phyloP scores from a whole-genome alignment of 1,140 invertebrate genomes.

The Drosophila athabasca region DNA sequence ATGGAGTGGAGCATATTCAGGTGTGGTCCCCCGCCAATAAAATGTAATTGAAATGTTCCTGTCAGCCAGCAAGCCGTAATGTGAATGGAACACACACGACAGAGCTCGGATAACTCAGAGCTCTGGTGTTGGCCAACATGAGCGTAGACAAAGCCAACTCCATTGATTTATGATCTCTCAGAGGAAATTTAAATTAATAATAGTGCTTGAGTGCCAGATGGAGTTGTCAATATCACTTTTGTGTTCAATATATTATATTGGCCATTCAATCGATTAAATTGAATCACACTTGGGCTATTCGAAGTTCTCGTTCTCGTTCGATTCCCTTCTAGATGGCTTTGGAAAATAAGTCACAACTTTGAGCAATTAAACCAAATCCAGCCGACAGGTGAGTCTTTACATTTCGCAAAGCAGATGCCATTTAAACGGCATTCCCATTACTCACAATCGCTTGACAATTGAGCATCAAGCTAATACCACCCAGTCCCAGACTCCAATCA shows the following conservation, averaged over 20 bases:
- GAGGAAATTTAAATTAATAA: constrained; percentile 55
- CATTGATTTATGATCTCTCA: constrained; percentile 61
- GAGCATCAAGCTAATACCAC: constrained; percentile 16
- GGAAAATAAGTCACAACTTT: not conserved
- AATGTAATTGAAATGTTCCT: constrained; percentile 60
- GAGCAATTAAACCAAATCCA: too few species aligned
- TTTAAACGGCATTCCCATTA: constrained; percentile 37
- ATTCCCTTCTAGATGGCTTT: too few species aligned
- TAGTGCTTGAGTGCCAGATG: constrained; percentile 35
- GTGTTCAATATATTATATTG: constrained; percentile 36
- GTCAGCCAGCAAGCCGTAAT: constrained; percentile 47
- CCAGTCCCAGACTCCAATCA: not conserved
- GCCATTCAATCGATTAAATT: not conserved
- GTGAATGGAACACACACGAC: constrained; percentile 19
- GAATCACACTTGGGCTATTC: too few species aligned
- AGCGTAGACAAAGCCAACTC: constrained; percentile 49
- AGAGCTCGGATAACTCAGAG: constrained; percentile 18
- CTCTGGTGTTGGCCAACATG: constrained; percentile 15
- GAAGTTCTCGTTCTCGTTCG: too few species aligned
- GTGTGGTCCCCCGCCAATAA: constrained; percentile 40
- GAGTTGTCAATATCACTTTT: constrained; percentile 47
- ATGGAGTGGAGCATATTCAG: constrained; percentile 11
- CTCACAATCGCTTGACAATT: constrained; percentile 36
- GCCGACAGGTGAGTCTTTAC: not conserved
- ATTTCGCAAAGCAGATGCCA: not conserved